Percentiles rank a stretch among this genome's conserved stretches.
phyloP scores from a whole-genome alignment of 2,113 vertebrate genomes.

The Tetraodon nigroviridis region DNA sequence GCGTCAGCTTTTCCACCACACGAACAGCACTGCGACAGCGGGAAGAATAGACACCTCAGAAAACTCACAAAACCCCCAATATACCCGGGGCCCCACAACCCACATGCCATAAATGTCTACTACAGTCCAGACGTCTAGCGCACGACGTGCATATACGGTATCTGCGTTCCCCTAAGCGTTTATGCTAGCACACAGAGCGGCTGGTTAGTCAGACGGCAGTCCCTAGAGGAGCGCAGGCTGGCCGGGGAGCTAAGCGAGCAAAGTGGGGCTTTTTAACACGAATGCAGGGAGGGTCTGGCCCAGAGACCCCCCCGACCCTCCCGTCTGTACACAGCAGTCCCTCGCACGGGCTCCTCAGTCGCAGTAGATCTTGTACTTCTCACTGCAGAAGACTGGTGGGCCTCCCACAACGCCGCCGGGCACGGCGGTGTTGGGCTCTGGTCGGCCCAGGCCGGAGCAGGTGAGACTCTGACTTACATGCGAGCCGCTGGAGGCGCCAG shows the following conservation, averaged over 20 bases:
- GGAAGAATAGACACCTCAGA: slow-evolving; percentile 70
- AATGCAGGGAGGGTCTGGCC: slow-evolving; percentile 54
- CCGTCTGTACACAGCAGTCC: slow-evolving; percentile 70
- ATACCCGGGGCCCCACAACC: slow-evolving; percentile 52
- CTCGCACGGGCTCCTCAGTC: slow-evolving; percentile 71
- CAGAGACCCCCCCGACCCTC: slow-evolving; percentile 30
- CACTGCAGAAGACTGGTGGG: slow-evolving; percentile 86
- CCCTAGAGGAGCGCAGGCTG: slow-evolving; percentile 67
- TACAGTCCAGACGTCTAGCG: slow-evolving; percentile 67
- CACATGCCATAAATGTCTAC: slow-evolving; percentile 74
- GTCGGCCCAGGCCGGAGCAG: slow-evolving; percentile 76
- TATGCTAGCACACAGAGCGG: slow-evolving; percentile 73
- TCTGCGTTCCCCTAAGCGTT: slow-evolving; percentile 71
- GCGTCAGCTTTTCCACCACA: slow-evolving; percentile 60
- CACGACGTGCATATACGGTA: slow-evolving; percentile 65
- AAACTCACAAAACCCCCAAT: slow-evolving; percentile 65
- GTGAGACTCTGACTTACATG: slow-evolving; percentile 89
- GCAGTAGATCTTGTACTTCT: slow-evolving; percentile 98
- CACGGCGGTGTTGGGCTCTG: slow-evolving; percentile 62
- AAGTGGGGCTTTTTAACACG: slow-evolving; percentile 78
- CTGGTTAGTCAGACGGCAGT: slow-evolving; percentile 71
- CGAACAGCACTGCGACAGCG: slow-evolving; percentile 69
- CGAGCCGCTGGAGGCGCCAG: slow-evolving; percentile 68
- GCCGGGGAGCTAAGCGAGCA: slow-evolving; percentile 71
- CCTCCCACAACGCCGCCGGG: slow-evolving; percentile 78